Percentiles rank a stretch among this genome's conserved stretches.
These are phyloP conservation scores for Ormyrus pomaceus DNA, from an alignment of 2,888 invertebrate genomes.

Conservation along the genomic window DNA sequence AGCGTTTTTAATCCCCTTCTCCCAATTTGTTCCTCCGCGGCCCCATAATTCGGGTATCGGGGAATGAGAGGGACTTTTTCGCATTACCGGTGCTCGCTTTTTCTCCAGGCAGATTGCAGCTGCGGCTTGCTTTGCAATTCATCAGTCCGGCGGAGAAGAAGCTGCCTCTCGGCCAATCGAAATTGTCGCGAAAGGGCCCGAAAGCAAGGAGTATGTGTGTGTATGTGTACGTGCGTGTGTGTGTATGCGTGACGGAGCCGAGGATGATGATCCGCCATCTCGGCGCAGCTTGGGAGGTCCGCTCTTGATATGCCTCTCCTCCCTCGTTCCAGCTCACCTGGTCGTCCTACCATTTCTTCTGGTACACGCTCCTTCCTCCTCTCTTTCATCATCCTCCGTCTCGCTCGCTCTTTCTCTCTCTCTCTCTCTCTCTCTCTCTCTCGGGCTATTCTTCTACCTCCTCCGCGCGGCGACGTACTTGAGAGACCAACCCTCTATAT, in stretches of 20 bases:
- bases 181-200: conserved; percentile 23
- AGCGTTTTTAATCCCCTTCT: neutral
- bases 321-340: conserved; percentile 62
- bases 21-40: neutral
- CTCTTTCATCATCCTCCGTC: conserved; percentile 24
- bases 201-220: too few species aligned
- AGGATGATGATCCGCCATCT: conserved; percentile 76
- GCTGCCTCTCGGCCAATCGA: conserved; percentile 17
- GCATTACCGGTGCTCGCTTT: neutral
- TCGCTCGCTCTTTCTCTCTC: conserved; percentile 58
- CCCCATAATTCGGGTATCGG: conserved; percentile 19
- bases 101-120: neutral
- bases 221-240: neutral
- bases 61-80: conserved; percentile 15
- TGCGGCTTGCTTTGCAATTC: conserved; percentile 48
- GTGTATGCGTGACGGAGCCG: conserved; percentile 62
- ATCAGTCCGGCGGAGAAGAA: conserved; percentile 38
- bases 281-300: conserved; percentile 76
- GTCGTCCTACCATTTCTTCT: conserved; percentile 70
- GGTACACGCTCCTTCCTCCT: conserved; percentile 65
- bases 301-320: conserved; percentile 73
- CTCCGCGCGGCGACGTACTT: conserved; percentile 39
- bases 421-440: conserved; percentile 56
- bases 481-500: conserved; percentile 54
- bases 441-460: conserved; percentile 54